Evolutionary conservation across 2,797 vertebrate genomes (phyloP).

Genomic region (Gouania willdenowi): DNA sequence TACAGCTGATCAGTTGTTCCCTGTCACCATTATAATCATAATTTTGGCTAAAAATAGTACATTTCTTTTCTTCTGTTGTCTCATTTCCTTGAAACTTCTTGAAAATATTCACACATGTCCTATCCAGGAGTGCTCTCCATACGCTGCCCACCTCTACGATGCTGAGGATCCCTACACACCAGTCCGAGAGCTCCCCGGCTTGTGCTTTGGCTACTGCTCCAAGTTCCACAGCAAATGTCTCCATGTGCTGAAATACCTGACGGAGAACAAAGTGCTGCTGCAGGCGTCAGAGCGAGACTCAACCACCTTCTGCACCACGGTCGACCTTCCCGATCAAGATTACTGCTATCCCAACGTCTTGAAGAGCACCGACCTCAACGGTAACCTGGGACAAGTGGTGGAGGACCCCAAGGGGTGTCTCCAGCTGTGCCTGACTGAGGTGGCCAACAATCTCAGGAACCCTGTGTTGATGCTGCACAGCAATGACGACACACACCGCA

Average conservation of each 20-base stretch:
- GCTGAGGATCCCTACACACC: slow-evolving; percentile 79
- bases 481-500: slow-evolving; percentile 70
- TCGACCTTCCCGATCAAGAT: slow-evolving; percentile 77
- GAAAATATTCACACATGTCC: not conserved
- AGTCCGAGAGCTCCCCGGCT: slow-evolving; percentile 76
- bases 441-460: slow-evolving; percentile 81
- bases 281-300: slow-evolving; percentile 51
- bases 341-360: slow-evolving; percentile 83
- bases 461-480: slow-evolving; percentile 81
- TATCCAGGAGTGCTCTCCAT: slow-evolving; percentile 83
- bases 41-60: no score
- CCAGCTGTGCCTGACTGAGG: slow-evolving; percentile 81
- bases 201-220: slow-evolving; percentile 80
- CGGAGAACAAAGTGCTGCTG: slow-evolving; percentile 49
- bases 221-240: slow-evolving; percentile 73
- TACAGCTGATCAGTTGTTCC: no score
- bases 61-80: no score
- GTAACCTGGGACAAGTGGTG: slow-evolving; percentile 69
- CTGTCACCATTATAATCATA: no score
- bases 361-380: slow-evolving; percentile 67
- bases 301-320: slow-evolving; percentile 72
- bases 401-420: slow-evolving; percentile 76
- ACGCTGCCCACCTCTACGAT: slow-evolving; percentile 82
- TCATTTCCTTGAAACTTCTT: no score
- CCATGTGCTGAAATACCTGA: slow-evolving; percentile 74